Conservation (phyloP, 2,113 vertebrate genomes). For the Eclectus roratus region DNA sequence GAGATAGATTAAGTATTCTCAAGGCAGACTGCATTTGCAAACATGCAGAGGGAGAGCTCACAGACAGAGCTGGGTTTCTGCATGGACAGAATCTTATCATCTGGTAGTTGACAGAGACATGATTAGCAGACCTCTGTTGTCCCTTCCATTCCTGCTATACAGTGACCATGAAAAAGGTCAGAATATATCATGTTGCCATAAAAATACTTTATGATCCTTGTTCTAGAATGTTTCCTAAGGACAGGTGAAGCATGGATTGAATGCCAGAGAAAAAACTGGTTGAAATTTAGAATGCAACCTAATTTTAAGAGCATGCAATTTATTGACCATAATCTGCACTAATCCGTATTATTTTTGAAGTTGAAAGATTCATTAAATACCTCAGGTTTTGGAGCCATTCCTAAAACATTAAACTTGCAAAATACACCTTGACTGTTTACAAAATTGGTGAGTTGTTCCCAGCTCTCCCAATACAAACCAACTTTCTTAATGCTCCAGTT, state of each 20-base stretch:
- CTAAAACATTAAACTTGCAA: background rate
- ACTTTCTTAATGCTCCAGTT: background rate
- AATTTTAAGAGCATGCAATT: background rate
- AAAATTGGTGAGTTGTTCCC: background rate
- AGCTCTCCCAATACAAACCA: background rate
- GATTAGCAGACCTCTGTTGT: background rate
- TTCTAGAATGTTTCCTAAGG: background rate
- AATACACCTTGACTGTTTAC: background rate
- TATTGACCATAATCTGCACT: background rate
- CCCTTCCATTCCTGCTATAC: background rate
- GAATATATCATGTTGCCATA: background rate
- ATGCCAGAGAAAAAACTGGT: background rate
- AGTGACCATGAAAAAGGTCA: background rate
- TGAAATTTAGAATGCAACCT: background rate
- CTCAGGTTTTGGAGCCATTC: background rate
- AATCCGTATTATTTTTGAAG: background rate
- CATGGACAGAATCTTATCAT: background rate
- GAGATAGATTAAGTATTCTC: background rate
- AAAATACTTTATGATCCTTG: background rate
- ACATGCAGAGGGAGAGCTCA: background rate
- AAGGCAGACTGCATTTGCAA: background rate
- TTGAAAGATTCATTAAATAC: background rate
- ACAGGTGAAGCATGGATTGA: background rate
- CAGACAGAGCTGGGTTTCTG: background rate
- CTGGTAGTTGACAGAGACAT: background rate